Percentiles rank a stretch among this genome's conserved stretches.
Conservation (phyloP, 1,140 invertebrate species). For the Ceratosolen fusciceps region DNA sequence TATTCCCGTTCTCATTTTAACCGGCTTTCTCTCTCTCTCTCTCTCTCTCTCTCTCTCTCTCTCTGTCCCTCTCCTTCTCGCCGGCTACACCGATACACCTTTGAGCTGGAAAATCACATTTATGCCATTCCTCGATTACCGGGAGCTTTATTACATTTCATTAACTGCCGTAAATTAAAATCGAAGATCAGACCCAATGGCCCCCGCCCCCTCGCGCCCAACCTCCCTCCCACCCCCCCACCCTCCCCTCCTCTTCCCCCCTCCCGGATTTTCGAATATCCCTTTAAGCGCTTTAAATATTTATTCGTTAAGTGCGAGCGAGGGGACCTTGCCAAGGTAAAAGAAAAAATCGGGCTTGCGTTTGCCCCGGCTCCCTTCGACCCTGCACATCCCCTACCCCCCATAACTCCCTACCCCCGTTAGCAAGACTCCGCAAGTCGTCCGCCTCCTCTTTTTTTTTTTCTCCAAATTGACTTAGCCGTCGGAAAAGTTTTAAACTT, state of each 20-base stretch:
- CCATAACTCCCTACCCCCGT: too few relatives aligned
- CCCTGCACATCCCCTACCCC: neutral
- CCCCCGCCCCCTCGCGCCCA: too few relatives aligned
- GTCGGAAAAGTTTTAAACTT: neutral
- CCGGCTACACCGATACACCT: neutral
- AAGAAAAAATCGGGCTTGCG: neutral
- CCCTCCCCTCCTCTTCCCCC: too few relatives aligned
- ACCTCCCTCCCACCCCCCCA: too few relatives aligned
- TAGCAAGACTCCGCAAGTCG: too few relatives aligned
- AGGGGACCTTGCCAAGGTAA: too few relatives aligned
- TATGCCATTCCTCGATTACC: neutral
- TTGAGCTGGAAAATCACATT: slow-evolving; percentile 5
- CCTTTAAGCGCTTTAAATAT: slow-evolving; percentile 5
- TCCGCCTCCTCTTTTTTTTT: too few relatives aligned
- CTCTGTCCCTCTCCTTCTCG: neutral
- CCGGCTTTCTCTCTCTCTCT: neutral
- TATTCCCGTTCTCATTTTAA: neutral
- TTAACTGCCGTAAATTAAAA: neutral
- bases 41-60: neutral
- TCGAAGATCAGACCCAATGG: slow-evolving; percentile 9
- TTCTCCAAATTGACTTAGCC: neutral
- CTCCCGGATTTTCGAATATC: neutral
- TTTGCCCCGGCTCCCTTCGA: neutral
- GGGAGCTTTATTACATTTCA: slow-evolving; percentile 20
- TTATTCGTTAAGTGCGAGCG: neutral